Conservation (phyloP, 2,888 invertebrate genomes). For the Agrochola macilenta region DNA sequence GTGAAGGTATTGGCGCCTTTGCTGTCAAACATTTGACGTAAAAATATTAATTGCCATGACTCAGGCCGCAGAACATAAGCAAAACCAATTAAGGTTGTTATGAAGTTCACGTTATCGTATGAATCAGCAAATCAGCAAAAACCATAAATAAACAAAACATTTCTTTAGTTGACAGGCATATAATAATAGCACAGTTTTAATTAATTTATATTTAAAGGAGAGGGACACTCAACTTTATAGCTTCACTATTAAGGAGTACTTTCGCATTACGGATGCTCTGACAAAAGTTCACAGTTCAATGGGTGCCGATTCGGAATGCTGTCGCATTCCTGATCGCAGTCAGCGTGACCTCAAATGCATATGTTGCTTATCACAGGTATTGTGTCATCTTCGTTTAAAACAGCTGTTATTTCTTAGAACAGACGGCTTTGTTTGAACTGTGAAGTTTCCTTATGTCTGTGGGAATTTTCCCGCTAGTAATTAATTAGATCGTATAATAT, state of each 20-base stretch:
- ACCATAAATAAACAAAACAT: constrained; percentile 47
- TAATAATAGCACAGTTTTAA: constrained; percentile 42
- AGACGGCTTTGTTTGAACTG: constrained; percentile 35
- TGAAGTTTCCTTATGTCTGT: constrained; percentile 50
- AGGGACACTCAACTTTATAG: background rate
- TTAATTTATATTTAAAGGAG: constrained; percentile 46
- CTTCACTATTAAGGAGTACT: constrained; percentile 13
- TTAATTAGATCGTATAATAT: constrained; percentile 8
- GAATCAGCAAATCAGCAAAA: constrained; percentile 54
- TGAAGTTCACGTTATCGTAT: constrained; percentile 30
- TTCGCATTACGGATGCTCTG: constrained; percentile 35
- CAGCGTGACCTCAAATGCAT: constrained; percentile 70
- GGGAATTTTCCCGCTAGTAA: constrained; percentile 50
- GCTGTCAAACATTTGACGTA: constrained; percentile 39
- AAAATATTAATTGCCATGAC: constrained; percentile 43
- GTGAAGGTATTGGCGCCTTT: constrained; percentile 41
- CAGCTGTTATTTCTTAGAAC: constrained; percentile 54
- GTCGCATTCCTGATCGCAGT: constrained; percentile 69
- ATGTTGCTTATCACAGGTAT: constrained; percentile 54
- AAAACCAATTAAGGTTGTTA: constrained; percentile 37
- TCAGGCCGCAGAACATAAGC: constrained; percentile 46
- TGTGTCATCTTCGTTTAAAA: constrained; percentile 56
- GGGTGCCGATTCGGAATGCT: constrained; percentile 65
- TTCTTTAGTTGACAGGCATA: constrained; percentile 31
- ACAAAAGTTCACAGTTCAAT: constrained; percentile 69